Evolutionary conservation across 2,797 vertebrate species (phyloP), one percentile per base, ranked within the genome.

Genomic region (Sciaenops ocellatus): DNA sequence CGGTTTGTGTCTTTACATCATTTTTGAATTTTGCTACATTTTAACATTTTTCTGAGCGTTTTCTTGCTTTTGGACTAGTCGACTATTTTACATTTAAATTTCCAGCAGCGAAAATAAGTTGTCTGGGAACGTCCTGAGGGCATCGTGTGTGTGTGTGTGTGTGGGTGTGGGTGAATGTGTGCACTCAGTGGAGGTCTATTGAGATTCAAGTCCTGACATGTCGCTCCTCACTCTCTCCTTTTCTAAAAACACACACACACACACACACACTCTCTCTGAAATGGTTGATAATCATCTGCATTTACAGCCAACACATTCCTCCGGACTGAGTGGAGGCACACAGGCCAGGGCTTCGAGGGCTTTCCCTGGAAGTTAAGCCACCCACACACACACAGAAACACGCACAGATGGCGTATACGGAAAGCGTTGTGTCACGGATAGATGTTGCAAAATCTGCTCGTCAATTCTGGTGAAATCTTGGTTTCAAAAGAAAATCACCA

Each of bases 251-350:
- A 52, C 67, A 63, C 61, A 52, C 57, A 52, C 26, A 68, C 57
- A 59, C 38, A 48, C 68, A 73, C 54, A 70, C 44, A 62, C 61
- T 5, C 60, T 5, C 66, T 10, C 52, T 64, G 62, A 71, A 52
- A 69, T 20, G 66, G 75, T 76, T 87, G 85, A 89, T 88, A 87
- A 38, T 89, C 85, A 75, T 91, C 83, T 80, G 61, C 70, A 75
- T 82, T 82, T 89, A 55, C 75, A 82, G 82, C 82, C 59, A 74
- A 64, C 55, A 67, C 80, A 90, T 91, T 91, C 85, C 86, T 77
- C 10, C 44, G 59, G 62, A 67, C 76, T 59, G 61, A 74, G 57
- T 4, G 51, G 77, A 51, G 70, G 42, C 62, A 44, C 51, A 57
- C 34, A 63, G 46, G 38, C 38, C 26, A 16, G 17, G 22, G 13